Base-by-base conservation (phyloP, 2,888 invertebrate genomes). In the Trypoxylon attenuatum region DNA sequence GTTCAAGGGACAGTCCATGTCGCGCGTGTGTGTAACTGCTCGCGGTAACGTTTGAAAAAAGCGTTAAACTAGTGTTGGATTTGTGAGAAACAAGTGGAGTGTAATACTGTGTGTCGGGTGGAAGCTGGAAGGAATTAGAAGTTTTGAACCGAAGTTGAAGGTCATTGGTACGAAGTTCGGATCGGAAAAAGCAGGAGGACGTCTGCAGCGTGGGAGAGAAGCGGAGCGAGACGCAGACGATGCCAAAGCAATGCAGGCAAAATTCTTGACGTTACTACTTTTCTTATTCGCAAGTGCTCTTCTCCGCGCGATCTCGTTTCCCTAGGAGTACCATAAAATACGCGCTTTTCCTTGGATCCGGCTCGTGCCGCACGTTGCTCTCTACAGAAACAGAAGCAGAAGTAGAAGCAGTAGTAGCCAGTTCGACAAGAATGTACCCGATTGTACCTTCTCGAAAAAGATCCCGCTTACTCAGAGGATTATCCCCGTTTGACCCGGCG, bases 241-340 rank as follows among this genome's bases (percentile, higher is more conserved):
- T 76, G 76, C 67, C 55, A 58, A 67, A 76, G 73, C 76, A 60
- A 76, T 73, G 76, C 76, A 76, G 76, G 76, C 65, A 76, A 75
- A 63, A 62, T 58, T 61, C 46, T 19, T 50, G 23, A 39, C 38
- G 6, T 46, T 57, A 29, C 22, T 8, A 8, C 5, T 33, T 53
- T n/a, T 39, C 22, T 16, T 51, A 19, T 13, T 53, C 18, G 18
- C 33, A 27, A 4, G 10, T 21, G 8, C 19, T 10, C 22, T 46
- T 3, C 5, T 23, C 16, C 27, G 8, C 21, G 2, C 0, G 0
- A 27, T n/a, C 6, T n/a, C 21, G 16, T 22, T 1, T 18, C 33
- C 33, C 5, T 15, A n/a, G n/a, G n/a, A n/a, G n/a, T n/a, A 58
- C 29, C 16, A 13, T 16, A 21, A 42, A 18, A 23, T 5, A 13